phyloP scores from a whole-genome alignment of 2,113 vertebrate genomes.

The Hystrix cristata region DNA sequence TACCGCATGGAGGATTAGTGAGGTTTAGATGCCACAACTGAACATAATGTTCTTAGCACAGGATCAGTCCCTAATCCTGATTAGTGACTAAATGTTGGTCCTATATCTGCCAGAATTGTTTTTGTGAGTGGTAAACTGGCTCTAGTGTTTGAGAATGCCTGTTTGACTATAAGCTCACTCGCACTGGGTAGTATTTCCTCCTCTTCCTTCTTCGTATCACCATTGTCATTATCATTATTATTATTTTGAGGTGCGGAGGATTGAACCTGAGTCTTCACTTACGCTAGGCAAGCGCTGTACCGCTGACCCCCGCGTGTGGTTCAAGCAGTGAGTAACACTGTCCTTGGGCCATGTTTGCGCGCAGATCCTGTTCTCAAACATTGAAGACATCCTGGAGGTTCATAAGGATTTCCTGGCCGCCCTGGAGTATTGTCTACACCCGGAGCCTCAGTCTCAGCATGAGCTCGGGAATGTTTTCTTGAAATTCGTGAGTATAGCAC shows the following conservation, averaged over 20 bases:
- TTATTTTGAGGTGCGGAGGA: not conserved
- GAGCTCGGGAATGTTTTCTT: conserved; percentile 97
- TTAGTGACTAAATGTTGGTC: not conserved
- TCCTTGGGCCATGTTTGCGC: conserved; percentile 38
- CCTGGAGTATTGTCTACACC: conserved; percentile 94
- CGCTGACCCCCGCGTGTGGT: not conserved
- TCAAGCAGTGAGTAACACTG: not conserved
- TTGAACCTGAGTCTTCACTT: not conserved
- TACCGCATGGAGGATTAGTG: not conserved
- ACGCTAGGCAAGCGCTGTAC: not conserved
- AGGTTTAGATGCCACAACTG: not conserved
- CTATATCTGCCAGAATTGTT: not conserved
- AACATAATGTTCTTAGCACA: not conserved
- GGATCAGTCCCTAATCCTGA: not conserved
- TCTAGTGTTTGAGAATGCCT: fast-evolving
- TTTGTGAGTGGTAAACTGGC: not conserved
- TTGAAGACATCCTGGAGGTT: conserved; percentile 97
- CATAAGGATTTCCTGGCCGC: conserved; percentile 95
- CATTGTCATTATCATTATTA: not conserved
- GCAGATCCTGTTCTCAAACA: conserved; percentile 98
- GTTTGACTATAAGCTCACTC: not conserved
- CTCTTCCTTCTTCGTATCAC: not conserved
- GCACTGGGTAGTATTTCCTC: not conserved
- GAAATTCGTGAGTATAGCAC: conserved; percentile 94
- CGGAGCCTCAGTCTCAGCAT: conserved; percentile 96